These are phyloP conservation scores for Alviniconcha marisindica DNA, from an alignment of 1,140 invertebrate species.

Conservation along the genomic window DNA sequence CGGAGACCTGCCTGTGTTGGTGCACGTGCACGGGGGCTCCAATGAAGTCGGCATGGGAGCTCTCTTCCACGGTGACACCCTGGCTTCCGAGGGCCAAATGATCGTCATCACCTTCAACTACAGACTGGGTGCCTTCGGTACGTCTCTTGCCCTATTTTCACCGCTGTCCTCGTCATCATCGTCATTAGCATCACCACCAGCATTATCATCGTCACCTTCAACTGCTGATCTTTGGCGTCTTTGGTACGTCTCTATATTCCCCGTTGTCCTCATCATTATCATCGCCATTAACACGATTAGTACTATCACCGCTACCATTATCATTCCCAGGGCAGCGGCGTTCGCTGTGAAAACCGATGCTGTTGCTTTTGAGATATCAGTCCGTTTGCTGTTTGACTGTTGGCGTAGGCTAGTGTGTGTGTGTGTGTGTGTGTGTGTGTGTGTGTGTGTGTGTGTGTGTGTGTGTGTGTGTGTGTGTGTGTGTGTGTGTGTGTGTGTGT, in stretches of 20 bases:
- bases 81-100: slow-evolving; percentile 86
- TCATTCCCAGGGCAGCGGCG: too few species aligned
- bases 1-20: slow-evolving; percentile 66
- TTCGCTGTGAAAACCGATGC: too few species aligned
- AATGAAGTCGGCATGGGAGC: slow-evolving; percentile 75
- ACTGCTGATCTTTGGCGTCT: too few species aligned
- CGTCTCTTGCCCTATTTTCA: background rate
- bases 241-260: too few species aligned
- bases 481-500: background rate
- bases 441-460: background rate
- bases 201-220: too few species aligned
- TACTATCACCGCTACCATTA: too few species aligned
- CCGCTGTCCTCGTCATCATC: background rate
- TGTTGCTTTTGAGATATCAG: too few species aligned
- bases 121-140: slow-evolving; percentile 82
- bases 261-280: too few species aligned
- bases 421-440: background rate
- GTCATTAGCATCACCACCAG: too few species aligned
- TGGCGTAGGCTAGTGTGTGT: background rate
- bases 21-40: slow-evolving; percentile 77
- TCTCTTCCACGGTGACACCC: slow-evolving; percentile 79
- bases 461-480: slow-evolving; percentile 5
- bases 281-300: too few species aligned
- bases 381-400: background rate
- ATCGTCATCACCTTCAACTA: slow-evolving; percentile 87